Percentiles rank a stretch among this genome's conserved stretches.
These are phyloP conservation scores for Drosophila ambigua DNA, from an alignment of 1,140 invertebrate genomes.

Conservation along the genomic window DNA sequence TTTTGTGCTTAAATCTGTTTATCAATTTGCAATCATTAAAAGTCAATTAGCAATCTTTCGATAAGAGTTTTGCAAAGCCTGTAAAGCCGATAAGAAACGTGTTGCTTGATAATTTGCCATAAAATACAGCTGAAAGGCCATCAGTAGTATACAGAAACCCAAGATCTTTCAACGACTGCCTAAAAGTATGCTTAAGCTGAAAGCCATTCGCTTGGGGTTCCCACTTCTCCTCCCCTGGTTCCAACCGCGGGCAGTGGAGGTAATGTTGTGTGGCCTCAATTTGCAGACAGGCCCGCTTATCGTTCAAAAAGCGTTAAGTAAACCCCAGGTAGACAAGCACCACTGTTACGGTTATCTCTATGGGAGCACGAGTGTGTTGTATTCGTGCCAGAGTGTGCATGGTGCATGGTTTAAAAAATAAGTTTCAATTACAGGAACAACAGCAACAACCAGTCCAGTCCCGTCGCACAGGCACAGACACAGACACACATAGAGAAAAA, in stretches of 20 bases:
- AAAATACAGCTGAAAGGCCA: background rate
- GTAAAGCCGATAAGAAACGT: conserved; percentile 24
- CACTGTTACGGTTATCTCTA: conserved; percentile 21
- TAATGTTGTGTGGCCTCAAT: conserved; percentile 64
- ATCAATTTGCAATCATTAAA: conserved; percentile 39
- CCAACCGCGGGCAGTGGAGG: conserved; percentile 4
- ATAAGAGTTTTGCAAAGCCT: conserved; percentile 18
- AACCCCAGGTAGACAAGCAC: conserved; percentile 43
- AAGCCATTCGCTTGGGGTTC: conserved; percentile 1
- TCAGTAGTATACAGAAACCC: too few relatives aligned
- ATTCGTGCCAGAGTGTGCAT: conserved; percentile 7
- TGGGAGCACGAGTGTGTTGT: conserved; percentile 2
- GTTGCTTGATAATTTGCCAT: background rate
- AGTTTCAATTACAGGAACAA: conserved; percentile 54
- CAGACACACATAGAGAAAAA: conserved; percentile 6
- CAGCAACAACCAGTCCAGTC: background rate
- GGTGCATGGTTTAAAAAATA: conserved; percentile 51
- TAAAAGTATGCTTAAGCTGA: conserved; percentile 63
- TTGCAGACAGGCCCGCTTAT: conserved; percentile 64
- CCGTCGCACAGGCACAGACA: conserved; percentile 3
- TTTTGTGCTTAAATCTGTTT: conserved; percentile 4
- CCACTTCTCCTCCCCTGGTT: background rate
- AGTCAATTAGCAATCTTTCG: conserved; percentile 52
- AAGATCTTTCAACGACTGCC: conserved; percentile 13
- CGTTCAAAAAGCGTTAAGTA: conserved; percentile 64